A percentile compares a stretch with the other conserved stretches of the same genome.
phyloP scores from a whole-genome alignment of 2,888 invertebrate species.

The Balanococcus diminutus region DNA sequence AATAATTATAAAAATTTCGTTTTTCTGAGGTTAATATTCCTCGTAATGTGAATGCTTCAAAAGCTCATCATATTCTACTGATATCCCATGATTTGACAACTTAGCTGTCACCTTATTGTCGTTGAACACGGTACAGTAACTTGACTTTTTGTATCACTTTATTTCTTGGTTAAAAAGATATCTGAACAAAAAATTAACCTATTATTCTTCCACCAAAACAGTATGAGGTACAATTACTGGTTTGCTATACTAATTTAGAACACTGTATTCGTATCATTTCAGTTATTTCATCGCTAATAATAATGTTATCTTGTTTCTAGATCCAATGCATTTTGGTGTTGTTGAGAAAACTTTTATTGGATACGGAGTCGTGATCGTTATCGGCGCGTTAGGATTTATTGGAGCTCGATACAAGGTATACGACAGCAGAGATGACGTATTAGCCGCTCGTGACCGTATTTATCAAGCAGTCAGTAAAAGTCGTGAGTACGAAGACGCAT shows the following conservation, averaged over 20 bases:
- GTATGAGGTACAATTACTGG: not conserved
- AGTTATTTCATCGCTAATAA: too few species aligned
- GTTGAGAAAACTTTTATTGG: slow-evolving; percentile 45
- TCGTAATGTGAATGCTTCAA: not conserved
- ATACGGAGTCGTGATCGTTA: not conserved
- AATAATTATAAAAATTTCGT: not conserved
- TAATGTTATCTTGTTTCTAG: not conserved
- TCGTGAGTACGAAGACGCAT: not conserved
- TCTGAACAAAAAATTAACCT: not conserved
- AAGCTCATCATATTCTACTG: not conserved
- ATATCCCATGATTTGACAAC: not conserved
- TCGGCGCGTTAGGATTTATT: slow-evolving; percentile 18
- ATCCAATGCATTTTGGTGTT: not conserved
- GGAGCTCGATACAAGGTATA: not conserved
- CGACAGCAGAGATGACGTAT: not conserved
- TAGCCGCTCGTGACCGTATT: slow-evolving; percentile 9
- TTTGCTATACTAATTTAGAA: not conserved
- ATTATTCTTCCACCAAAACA: not conserved
- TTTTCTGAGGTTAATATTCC: not conserved
- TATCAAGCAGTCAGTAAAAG: not conserved
- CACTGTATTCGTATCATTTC: too few species aligned
- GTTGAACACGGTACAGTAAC: not conserved
- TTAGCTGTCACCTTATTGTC: not conserved
- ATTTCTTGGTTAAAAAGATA: not conserved
- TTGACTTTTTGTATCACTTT: not conserved